Evolutionary conservation across 2,888 invertebrate genomes (phyloP), one percentile per base, ranked within the genome.

Genomic region (Pachymerium ferrugineum): DNA sequence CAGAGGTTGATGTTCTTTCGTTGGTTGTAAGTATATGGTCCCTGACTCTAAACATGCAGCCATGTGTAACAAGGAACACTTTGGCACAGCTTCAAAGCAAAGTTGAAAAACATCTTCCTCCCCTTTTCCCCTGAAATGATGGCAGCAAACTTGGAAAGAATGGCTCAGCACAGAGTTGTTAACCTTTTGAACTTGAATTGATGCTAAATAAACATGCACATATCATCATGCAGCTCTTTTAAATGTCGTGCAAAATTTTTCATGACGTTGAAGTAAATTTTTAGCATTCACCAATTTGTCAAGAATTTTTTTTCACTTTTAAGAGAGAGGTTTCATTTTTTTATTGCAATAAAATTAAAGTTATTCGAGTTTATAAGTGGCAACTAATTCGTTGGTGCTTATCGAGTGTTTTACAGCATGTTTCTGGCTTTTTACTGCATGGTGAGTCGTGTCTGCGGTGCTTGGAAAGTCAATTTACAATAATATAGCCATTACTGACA

Each of bases 401-500:
- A 62, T 62, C 62, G 71, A 29, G 30, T 47, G 25, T 47, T 72
- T 72, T 72, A 72, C 62, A 72, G 62, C 72, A 14, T 72, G 72
- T 72, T 72, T 72, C 71, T 29, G 72, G 28, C 47, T 72, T 72
- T 72, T 72, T 72, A 47, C 30, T 72, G 54, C 54, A 29, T 35
- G 72, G 29, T 29, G 72, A 28, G 72, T 62, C 38, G 67, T 28
- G 73, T 30, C 30, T 29, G 73, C 67, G 38, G 68, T 62, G 62
- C 33, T 31, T 33, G 73, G 35, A 62, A 73, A 62, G 38, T 73
- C 73, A 73, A 35, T 68, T 35, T 62, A 68, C 67, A 73, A 73
- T 73, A 73, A 73, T 73, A 67, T 73, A 67, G 73, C 35, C 73
- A 73, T 73, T 73, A 73, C 67, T 33, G 73, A 73, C 73, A 68